Evolutionary conservation across 2,113 vertebrate species (phyloP), one percentile per base, ranked within the genome.

Genomic region (Eulemur macaco): DNA sequence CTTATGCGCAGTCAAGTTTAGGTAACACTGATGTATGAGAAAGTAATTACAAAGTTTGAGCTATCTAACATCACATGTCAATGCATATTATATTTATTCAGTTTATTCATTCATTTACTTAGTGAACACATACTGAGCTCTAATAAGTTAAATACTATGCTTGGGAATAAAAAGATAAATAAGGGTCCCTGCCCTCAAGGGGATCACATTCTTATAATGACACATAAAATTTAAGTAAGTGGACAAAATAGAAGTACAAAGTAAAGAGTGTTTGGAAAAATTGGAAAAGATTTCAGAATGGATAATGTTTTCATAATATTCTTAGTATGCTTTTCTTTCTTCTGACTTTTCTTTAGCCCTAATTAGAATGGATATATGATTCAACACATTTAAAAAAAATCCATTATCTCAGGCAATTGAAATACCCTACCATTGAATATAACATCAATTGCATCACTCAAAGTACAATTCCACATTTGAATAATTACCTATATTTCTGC

Each of bases 371-470:
- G 12, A 71, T 88, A 60, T 87, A 89, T 90, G 39, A 76, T 86
- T 21, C 52, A 96, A 93, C 31, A 92, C 63, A 90, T 56, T 81
- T 18, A 3, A 50, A 18, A 87, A 78, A 93, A 86, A 91, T 85
- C 56, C 27, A 78, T 94, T 97, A 77, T 95, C 37, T 91, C 31
- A 27, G 25, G 47, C 78, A 93, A 92, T 86, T 92, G 63, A 96
- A 95, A 95, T 89, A 50, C 1, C 39, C 34, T 91, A 42, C 78
- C 31, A 80, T 17, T 89, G 81, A 91, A n/a, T 89, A 64, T 80
- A 94, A 89, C n/a, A 91, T 97, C 97, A 94, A 97, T 96, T 95
- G 78, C 5, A 89, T 80, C 60, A 91, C 20, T 91, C 52, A 71
- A 91, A 69, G 6, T 93, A 84, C 18, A 17, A 86, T 85, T 94